Conservation (phyloP, 2,113 vertebrate genomes). For the Tachysurus vachellii region DNA sequence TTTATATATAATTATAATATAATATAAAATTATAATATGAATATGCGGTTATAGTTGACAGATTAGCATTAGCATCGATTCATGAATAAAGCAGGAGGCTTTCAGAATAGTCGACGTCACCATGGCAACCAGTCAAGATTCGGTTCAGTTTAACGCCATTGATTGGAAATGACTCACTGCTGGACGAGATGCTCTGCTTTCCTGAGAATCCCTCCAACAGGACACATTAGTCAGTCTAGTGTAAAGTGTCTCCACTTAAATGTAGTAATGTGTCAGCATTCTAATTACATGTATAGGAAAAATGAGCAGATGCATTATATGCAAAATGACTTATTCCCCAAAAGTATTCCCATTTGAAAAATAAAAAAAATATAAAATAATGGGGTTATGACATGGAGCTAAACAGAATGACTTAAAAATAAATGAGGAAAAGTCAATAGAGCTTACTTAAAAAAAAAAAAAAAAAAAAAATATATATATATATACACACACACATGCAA, state of each 20-base stretch:
- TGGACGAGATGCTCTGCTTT: background rate
- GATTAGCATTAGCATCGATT: background rate
- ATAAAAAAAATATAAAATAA: background rate
- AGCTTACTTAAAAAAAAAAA: too few relatives aligned
- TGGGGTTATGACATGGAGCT: too few relatives aligned
- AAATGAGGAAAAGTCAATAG: too few relatives aligned
- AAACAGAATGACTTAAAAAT: too few relatives aligned
- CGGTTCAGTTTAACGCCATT: background rate
- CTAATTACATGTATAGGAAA: background rate
- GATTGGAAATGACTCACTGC: background rate
- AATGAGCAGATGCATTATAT: background rate
- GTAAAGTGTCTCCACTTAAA: background rate
- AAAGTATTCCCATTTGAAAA: background rate
- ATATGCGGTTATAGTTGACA: background rate
- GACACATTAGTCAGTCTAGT: too few relatives aligned
- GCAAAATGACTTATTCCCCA: too few relatives aligned
- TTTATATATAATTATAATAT: too few relatives aligned
- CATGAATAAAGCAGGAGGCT: background rate
- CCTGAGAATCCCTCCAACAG: background rate
- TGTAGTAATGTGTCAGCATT: background rate
- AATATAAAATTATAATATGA: too few relatives aligned
- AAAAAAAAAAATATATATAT: too few relatives aligned
- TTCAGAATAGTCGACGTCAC: background rate
- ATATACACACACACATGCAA: too few relatives aligned
- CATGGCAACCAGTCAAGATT: background rate